Evolutionary conservation across 2,113 vertebrate genomes (phyloP), one percentile per base, ranked within the genome.

Genomic region (Isichthys henryi): DNA sequence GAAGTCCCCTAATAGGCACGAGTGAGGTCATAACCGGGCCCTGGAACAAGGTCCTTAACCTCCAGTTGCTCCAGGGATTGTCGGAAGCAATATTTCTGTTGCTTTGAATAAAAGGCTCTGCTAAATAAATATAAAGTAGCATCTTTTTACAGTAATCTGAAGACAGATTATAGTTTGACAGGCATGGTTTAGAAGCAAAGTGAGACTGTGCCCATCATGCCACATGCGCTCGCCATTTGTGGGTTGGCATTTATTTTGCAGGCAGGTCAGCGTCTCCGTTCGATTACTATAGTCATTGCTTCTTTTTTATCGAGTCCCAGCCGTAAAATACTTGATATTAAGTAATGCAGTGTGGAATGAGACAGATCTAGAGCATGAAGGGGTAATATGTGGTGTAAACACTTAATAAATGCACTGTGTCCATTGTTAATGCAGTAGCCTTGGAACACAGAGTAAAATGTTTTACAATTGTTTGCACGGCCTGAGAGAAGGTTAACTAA

Each of bases 401-500:
- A 53, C 35, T 82, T 56, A 35, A 31, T 74, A 53, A 82, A 82
- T 56, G 7, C 31, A 23, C 5, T 45, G 35, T 82, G 8, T 27
- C 88, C 7, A 52, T 52, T 53, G n/a, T 52, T 80, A 53, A 88
- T 62, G 39, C 21, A 53, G 49, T 5, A 45, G 77, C 39, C 80
- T 56, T 45, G 5, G 23, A 85, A 46, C n/a, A 77, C 21, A 23
- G 39, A 15, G 66, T 23, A 74, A 49, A 88, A 88, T 21, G 9
- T 31, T 45, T 62, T 39, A 6, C 31, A 5, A 62, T n/a, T 85
- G 80, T 84, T 85, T 5, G 62, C 84, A 35, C 74, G 89, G 3
- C 1, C 17, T 93, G 92, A 88, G 93, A 94, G 62, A 87, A 89
- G 88, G 90, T 88, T 88, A 80, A 84, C 80, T 66, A 27, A 74